Base-by-base conservation (phyloP, 2,888 invertebrate genomes). In the Stenurella melanura region DNA sequence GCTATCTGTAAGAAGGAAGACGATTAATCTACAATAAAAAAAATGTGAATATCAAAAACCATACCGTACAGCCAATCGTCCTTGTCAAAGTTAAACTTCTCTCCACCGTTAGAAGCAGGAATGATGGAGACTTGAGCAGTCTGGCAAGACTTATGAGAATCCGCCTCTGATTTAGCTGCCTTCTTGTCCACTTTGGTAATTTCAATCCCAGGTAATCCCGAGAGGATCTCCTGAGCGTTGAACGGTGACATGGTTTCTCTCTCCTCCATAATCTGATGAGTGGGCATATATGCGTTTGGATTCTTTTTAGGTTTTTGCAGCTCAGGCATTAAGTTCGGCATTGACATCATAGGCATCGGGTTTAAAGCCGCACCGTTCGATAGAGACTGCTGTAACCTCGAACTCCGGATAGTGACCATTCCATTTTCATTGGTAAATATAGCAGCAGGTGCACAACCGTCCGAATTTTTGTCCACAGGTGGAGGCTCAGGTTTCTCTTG, bases 381-480 rank as follows among this genome's bases (percentile, higher is more conserved):
- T 18, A 86, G 71, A 69, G 85, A 85, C 50, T 87, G 86, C 64
- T 87, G 87, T 88, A 94, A 91, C 0, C 93, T 87, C 0, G 96
- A 96, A 88, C 95, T 96, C 12, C 96, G 90, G 68, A 96, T 96
- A 0, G 96, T 96, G 77, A 95, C 96, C 95, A 96, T 96, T 11
- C 95, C 95, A 84, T 94, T 93, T 78, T 93, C 94, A 80, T 93
- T 93, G 83, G 93, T 93, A 83, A 93, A 93, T 79, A 94, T 94
- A 4, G 93, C 92, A 3, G 93, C 93, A 69, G 93, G 93, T 74
- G 92, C 92, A 84, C 89, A 89, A 84, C 80, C 88, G 0, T 89
- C 86, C 7, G 90, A 82, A 69, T 90, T 75, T 21, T 71, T 75
- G 18, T 80, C 79, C 15, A 80, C n/a, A 15, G 90, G 0, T 90